Evolutionary conservation across 30 jellyfish, hydroid and myxozoan species (phyloP).

Genomic region (Aurelia sp.): DNA sequence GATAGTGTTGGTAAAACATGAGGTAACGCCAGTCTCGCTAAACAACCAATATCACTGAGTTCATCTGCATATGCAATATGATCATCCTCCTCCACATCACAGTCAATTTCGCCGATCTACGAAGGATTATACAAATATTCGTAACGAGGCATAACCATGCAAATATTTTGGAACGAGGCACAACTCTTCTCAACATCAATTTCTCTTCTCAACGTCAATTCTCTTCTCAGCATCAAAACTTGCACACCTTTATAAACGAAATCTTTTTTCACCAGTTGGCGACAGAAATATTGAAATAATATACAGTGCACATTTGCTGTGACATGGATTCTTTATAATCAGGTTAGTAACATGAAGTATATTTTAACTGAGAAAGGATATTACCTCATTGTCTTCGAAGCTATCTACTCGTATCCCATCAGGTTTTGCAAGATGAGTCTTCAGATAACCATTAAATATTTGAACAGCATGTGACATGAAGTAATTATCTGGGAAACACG

Average conservation of each 20-base stretch:
- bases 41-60: constrained; percentile 83
- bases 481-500: constrained; percentile 70
- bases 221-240: no score
- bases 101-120: constrained; percentile 78
- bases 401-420: constrained; percentile 82
- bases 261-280: no score
- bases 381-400: constrained; percentile 46
- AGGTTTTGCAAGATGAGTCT: constrained; percentile 87
- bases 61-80: constrained; percentile 86
- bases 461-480: constrained; percentile 72
- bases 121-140: neutral
- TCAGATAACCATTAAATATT: constrained; percentile 76
- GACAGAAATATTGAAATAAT: no score
- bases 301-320: no score
- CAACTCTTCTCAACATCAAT: no score
- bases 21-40: constrained; percentile 88
- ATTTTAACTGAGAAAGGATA: no score
- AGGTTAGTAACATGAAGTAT: no score
- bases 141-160: no score
- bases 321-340: no score
- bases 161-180: no score
- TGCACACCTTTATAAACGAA: no score
- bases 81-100: constrained; percentile 92
- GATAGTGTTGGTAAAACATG: constrained; percentile 69
- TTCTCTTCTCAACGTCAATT: no score